These are phyloP conservation scores for Thaumetopoea pityocampa DNA, from an alignment of 1,140 invertebrate genomes.

Conservation along the genomic window DNA sequence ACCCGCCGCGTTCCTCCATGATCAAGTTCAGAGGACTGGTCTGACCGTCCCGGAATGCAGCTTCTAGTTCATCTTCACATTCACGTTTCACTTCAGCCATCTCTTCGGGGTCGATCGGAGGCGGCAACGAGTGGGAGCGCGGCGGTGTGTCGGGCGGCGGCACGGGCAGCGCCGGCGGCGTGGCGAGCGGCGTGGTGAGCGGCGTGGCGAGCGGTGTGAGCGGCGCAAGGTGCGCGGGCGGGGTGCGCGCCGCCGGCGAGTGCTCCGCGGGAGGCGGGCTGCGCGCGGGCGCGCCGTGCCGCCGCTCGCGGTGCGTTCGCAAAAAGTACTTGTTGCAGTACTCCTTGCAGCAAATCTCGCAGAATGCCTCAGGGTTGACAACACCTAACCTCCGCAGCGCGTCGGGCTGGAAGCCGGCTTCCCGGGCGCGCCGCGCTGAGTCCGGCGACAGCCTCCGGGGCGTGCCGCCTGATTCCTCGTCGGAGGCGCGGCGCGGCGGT, in stretches of 20 bases:
- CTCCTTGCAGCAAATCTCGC: constrained; percentile 96
- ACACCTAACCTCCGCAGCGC: constrained; percentile 85
- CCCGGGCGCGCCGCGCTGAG: constrained; percentile 78
- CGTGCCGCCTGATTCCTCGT: constrained; percentile 75
- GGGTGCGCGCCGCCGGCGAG: constrained; percentile 78
- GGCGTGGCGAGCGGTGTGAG: constrained; percentile 67
- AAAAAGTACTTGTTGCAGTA: constrained; percentile 97
- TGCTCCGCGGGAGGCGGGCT: constrained; percentile 75
- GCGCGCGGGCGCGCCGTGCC: constrained; percentile 83
- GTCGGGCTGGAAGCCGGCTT: constrained; percentile 81
- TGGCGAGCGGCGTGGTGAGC: constrained; percentile 80
- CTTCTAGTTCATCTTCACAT: constrained; percentile 61
- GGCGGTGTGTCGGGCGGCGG: constrained; percentile 79
- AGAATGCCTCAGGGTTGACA: constrained; percentile 92
- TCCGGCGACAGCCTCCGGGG: constrained; percentile 79
- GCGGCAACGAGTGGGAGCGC: constrained; percentile 48
- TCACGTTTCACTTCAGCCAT: constrained; percentile 64
- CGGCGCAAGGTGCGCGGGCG: constrained; percentile 62
- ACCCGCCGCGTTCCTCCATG: constrained; percentile 66
- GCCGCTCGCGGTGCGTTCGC: constrained; percentile 91
- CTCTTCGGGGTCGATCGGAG: constrained; percentile 67
- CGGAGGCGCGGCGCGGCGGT: constrained; percentile 64
- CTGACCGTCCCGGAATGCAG: constrained; percentile 55
- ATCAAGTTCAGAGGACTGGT: constrained; percentile 71
- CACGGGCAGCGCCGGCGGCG: constrained; percentile 70